Conservation (phyloP, 2,113 vertebrate species). For the Saimiri boliviensis region DNA sequence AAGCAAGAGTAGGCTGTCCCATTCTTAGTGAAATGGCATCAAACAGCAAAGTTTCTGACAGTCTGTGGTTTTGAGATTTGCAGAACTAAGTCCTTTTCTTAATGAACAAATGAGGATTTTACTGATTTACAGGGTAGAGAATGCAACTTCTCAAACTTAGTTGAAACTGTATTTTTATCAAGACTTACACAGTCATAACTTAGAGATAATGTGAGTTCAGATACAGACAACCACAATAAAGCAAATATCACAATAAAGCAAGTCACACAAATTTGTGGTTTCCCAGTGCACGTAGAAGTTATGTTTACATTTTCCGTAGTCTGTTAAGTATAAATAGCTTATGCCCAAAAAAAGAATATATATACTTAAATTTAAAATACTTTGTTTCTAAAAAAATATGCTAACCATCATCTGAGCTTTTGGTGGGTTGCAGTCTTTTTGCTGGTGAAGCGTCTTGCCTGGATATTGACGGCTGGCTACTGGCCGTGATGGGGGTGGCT, state of each 20-base stretch:
- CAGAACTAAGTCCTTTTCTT: neutral
- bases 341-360: neutral
- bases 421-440: neutral
- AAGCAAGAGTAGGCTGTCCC: neutral
- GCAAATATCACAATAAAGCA: neutral
- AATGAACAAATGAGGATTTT: neutral
- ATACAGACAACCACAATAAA: neutral
- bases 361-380: neutral
- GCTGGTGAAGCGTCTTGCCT: neutral
- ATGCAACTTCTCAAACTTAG: neutral
- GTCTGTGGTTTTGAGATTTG: neutral
- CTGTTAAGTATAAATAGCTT: neutral
- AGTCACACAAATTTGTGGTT: neutral
- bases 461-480: neutral
- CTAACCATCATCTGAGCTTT: neutral
- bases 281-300: neutral
- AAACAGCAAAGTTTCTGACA: neutral
- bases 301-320: neutral
- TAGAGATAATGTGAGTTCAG: neutral
- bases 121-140: neutral
- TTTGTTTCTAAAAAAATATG: neutral
- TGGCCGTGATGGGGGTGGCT: neutral
- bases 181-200: neutral
- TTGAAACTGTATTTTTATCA: neutral
- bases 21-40: neutral